Percentiles rank a stretch among this genome's conserved stretches.
These are phyloP conservation scores for Heliconius aoede DNA, from an alignment of 2,888 invertebrate species.

Conservation along the genomic window DNA sequence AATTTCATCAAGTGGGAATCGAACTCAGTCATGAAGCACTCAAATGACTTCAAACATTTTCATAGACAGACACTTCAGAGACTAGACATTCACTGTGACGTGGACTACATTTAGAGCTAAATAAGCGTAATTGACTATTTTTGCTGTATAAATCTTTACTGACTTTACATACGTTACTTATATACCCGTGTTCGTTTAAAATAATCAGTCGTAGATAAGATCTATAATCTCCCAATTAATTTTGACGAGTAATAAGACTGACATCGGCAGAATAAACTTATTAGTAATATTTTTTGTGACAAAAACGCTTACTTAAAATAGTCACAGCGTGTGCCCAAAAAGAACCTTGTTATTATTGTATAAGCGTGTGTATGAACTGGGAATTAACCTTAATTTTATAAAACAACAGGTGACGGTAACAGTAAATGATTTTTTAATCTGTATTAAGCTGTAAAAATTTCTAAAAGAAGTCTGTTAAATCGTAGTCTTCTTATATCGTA, in stretches of 20 bases:
- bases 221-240: conserved; percentile 2
- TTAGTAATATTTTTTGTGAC: background rate
- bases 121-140: conserved; percentile 8
- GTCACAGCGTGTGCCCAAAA: background rate
- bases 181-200: conserved; percentile 4
- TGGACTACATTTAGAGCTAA: conserved; percentile 8
- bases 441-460: too few species aligned
- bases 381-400: background rate
- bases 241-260: background rate
- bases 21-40: background rate
- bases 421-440: too few species aligned
- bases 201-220: background rate
- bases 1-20: too few species aligned
- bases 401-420: too few species aligned
- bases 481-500: too few species aligned
- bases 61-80: too few species aligned
- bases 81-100: conserved; percentile 14
- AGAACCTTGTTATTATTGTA: background rate
- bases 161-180: background rate
- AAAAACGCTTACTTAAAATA: background rate
- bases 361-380: background rate
- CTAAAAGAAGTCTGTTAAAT: too few species aligned
- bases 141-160: conserved; percentile 14
- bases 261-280: background rate
- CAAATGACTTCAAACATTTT: conserved; percentile 5